A percentile compares a stretch with the other conserved stretches of the same genome.
phyloP scores from a whole-genome alignment of 2,797 vertebrate genomes.

The Thunnus albacares region DNA sequence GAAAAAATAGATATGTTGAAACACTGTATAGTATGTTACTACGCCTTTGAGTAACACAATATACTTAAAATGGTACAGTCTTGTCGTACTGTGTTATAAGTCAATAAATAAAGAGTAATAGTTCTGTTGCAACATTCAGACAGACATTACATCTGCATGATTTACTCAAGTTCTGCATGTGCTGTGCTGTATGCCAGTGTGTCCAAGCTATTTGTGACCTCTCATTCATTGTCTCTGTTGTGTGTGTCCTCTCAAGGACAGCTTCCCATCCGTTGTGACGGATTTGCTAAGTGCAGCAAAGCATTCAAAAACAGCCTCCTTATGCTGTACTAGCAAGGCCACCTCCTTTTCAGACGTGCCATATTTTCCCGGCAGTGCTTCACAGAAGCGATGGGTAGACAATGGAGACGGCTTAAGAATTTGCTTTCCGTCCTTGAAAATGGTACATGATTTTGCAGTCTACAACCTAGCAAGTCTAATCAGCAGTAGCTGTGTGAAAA shows the following conservation, averaged over 20 bases:
- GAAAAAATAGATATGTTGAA: background rate
- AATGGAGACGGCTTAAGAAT: conserved; percentile 46
- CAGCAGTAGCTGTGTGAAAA: background rate
- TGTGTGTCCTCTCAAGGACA: conserved; percentile 58
- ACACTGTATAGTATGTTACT: no score
- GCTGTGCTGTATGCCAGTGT: conserved; percentile 4
- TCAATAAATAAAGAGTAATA: background rate
- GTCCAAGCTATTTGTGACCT: conserved; percentile 32
- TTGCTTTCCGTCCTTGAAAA: conserved; percentile 54
- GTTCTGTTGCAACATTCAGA: no score
- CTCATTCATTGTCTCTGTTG: conserved; percentile 42
- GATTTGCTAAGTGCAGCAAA: conserved; percentile 51
- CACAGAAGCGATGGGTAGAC: conserved; percentile 26
- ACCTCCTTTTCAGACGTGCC: conserved; percentile 56
- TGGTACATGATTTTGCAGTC: conserved; percentile 23
- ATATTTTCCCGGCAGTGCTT: conserved; percentile 40
- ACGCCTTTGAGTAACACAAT: background rate
- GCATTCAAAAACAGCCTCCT: conserved; percentile 60
- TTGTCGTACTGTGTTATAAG: no score
- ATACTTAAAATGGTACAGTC: background rate
- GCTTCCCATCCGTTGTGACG: conserved; percentile 43
- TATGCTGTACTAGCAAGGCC: conserved; percentile 66
- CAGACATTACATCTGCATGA: background rate
- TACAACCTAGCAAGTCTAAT: conserved; percentile 14
- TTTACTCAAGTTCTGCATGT: background rate